Percentiles rank a stretch among this genome's conserved stretches.
Evolutionary conservation across 30 jellyfish, hydroid and myxozoan genomes (phyloP).

Genomic region (Rhopilema esculentum): DNA sequence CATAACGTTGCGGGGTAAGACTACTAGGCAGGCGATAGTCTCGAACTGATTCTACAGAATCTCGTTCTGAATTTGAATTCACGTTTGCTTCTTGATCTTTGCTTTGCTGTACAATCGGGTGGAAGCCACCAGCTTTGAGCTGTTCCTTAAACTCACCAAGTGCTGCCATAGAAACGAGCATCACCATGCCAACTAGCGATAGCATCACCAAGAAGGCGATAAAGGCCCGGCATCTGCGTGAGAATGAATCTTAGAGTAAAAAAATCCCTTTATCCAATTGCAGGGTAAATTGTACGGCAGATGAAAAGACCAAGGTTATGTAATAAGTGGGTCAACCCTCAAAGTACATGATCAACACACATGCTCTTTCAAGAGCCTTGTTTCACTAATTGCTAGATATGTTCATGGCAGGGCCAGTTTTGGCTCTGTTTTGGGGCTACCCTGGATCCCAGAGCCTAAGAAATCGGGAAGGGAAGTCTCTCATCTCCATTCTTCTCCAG

Average conservation of each 20-base stretch:
- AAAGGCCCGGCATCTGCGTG: constrained; percentile 31
- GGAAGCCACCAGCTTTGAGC: background rate
- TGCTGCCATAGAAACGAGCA: constrained; percentile 54
- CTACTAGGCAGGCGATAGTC: constrained; percentile 67
- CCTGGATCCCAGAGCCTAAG: no score
- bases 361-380: background rate
- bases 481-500: no score
- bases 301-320: no score
- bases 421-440: no score
- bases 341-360: background rate
- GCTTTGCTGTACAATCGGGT: constrained; percentile 12
- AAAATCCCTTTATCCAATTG: background rate
- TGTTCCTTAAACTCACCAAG: constrained; percentile 1
- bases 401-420: no score
- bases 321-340: no score
- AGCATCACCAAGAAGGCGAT: constrained; percentile 34
- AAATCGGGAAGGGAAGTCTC: no score
- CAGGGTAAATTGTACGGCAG: no score
- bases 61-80: background rate
- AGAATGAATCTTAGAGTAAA: background rate
- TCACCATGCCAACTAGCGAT: constrained; percentile 19
- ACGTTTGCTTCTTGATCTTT: constrained; percentile 2
- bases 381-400: no score
- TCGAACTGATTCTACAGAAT: background rate
- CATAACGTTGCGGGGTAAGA: constrained; percentile 60